Conservation (phyloP, 1,140 invertebrate genomes). For the Homarus americanus region DNA sequence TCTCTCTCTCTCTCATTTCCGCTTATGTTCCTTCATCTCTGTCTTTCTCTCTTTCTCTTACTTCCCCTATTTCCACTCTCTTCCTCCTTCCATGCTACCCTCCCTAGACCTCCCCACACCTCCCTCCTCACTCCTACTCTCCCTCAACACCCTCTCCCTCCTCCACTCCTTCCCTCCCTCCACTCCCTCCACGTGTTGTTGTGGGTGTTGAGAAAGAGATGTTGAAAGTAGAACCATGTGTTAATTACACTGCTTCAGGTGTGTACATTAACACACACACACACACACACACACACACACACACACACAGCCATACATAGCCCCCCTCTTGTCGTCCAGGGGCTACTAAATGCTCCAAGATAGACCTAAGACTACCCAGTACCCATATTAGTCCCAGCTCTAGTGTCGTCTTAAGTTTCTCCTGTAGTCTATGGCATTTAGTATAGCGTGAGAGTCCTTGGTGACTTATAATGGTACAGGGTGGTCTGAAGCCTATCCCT, state of each 20-base stretch:
- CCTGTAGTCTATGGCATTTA: too few species aligned
- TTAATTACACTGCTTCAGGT: too few species aligned
- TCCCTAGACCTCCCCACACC: background rate
- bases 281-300: slow-evolving; percentile 26
- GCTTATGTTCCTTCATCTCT: background rate
- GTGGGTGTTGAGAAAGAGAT: too few species aligned
- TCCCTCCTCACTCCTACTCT: background rate
- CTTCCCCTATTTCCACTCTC: background rate
- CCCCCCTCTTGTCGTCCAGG: background rate
- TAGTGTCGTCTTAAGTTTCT: too few species aligned
- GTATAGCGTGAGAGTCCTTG: too few species aligned
- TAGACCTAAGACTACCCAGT: too few species aligned
- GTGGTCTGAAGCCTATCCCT: too few species aligned
- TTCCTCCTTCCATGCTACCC: background rate
- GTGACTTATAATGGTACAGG: too few species aligned
- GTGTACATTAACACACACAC: slow-evolving; percentile 15
- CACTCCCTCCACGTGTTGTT: background rate
- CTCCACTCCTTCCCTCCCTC: background rate
- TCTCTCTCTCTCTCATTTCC: slow-evolving; percentile 33
- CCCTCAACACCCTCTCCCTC: background rate
- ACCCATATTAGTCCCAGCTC: too few species aligned
- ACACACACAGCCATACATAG: slow-evolving; percentile 19
- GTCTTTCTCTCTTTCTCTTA: background rate
- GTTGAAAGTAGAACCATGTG: too few species aligned
- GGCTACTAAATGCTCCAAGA: too few species aligned